Conservation (phyloP, 2,797 vertebrate species). For the Mycteria americana region DNA sequence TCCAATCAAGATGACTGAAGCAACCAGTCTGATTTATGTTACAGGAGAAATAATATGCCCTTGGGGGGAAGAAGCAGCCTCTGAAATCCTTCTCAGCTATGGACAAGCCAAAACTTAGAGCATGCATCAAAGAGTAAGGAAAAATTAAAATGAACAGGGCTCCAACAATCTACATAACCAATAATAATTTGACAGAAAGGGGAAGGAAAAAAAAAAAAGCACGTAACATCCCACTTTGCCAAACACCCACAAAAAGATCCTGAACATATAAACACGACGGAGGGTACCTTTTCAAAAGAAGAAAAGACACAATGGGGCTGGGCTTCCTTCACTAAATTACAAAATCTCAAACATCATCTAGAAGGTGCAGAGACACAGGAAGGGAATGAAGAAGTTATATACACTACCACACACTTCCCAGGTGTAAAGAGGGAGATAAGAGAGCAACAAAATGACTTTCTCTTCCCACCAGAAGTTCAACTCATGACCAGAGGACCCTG, state of each 20-base stretch:
- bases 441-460: background rate
- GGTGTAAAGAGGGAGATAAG: background rate
- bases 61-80: background rate
- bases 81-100: background rate
- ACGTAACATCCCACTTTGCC: background rate
- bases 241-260: background rate
- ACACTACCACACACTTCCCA: background rate
- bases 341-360: background rate
- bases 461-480: background rate
- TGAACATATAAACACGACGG: background rate
- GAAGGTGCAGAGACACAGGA: background rate
- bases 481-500: background rate
- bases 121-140: background rate
- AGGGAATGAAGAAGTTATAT: background rate
- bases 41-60: background rate
- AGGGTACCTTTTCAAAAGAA: background rate
- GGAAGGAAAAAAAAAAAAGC: background rate
- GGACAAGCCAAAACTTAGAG: background rate
- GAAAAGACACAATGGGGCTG: background rate
- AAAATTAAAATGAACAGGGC: background rate
- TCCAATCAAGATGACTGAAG: background rate
- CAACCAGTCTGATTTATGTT: background rate
- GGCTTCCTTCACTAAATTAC: background rate
- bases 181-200: background rate
- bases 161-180: background rate